Evolutionary conservation across 2,888 invertebrate species (phyloP).

Genomic region (Tenthredo notha): DNA sequence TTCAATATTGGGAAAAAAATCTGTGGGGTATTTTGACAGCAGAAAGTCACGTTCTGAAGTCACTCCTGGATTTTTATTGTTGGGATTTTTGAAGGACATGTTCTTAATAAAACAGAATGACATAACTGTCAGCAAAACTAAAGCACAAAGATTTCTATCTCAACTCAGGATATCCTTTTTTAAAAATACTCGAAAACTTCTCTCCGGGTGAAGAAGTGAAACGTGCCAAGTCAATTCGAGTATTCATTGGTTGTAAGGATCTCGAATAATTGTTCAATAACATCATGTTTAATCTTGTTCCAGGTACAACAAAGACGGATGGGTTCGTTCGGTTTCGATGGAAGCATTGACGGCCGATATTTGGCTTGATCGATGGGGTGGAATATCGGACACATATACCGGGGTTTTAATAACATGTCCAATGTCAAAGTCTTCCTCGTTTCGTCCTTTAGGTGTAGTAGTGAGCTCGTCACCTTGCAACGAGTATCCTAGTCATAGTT

Average conservation of each 20-base stretch:
- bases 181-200: too few species aligned
- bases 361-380: conserved; percentile 84
- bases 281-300: conserved; percentile 20
- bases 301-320: conserved; percentile 76
- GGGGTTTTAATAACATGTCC: conserved; percentile 84
- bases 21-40: not conserved
- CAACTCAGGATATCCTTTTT: too few species aligned
- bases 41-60: not conserved
- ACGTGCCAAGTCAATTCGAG: too few species aligned
- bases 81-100: not conserved
- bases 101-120: too few species aligned
- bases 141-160: too few species aligned
- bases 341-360: conserved; percentile 82
- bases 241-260: too few species aligned
- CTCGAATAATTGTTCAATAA: not conserved
- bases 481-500: conserved; percentile 75
- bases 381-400: conserved; percentile 79
- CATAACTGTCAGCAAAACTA: too few species aligned
- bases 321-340: conserved; percentile 80
- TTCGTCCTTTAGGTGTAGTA: conserved; percentile 65
- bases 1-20: not conserved
- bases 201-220: too few species aligned
- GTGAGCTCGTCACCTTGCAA: conserved; percentile 69
- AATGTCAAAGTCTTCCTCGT: conserved; percentile 78
- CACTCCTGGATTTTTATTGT: too few species aligned